Percentiles rank a stretch among this genome's conserved stretches.
Evolutionary conservation across 2,113 vertebrate genomes (phyloP).

Genomic region (Rhinichthys klamathensis): DNA sequence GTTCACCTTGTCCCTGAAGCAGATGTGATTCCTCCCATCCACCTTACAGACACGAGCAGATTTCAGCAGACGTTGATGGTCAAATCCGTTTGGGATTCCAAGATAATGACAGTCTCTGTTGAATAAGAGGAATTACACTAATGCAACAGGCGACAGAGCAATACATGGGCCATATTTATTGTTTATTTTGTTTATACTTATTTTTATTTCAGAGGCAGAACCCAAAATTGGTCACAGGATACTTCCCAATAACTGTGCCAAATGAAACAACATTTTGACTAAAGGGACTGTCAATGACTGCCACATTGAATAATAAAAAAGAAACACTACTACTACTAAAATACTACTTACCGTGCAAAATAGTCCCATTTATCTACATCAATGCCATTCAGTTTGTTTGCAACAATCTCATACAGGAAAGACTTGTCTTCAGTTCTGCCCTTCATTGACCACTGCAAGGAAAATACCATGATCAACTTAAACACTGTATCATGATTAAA

Average conservation of each 20-base stretch:
- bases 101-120: background rate
- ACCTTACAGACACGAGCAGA: background rate
- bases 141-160: too few species aligned
- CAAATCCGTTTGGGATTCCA: background rate
- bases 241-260: too few species aligned
- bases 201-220: too few species aligned
- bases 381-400: background rate
- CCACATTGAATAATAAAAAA: too few species aligned
- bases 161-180: background rate
- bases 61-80: background rate
- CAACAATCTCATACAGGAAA: constrained; percentile 6
- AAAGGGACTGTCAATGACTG: too few species aligned
- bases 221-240: too few species aligned
- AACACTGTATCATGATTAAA: background rate
- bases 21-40: background rate
- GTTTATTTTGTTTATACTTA: too few species aligned
- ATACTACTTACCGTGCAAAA: background rate
- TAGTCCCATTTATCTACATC: constrained; percentile 9
- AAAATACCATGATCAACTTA: background rate
- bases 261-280: too few species aligned
- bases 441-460: background rate
- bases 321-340: too few species aligned
- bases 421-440: background rate
- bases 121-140: background rate
- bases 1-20: background rate